These are phyloP conservation scores for Myotis lucifugus DNA, from an alignment of 2,113 vertebrate genomes.

Conservation along the genomic window DNA sequence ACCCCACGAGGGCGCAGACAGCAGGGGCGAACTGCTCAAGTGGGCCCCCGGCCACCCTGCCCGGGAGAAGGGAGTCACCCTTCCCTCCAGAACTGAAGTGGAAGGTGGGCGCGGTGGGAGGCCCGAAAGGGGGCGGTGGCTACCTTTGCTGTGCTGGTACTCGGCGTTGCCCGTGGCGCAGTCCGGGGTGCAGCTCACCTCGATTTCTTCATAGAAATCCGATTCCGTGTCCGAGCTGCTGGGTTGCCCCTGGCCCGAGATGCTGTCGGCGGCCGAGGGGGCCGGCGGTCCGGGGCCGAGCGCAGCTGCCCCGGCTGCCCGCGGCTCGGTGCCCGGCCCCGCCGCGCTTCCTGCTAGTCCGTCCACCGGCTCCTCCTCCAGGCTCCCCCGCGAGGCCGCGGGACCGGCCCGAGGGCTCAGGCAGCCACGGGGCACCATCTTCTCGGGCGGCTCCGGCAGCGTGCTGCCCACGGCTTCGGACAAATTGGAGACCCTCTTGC, in stretches of 20 bases:
- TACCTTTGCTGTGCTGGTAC: conserved; percentile 95
- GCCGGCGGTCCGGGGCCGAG: conserved; percentile 84
- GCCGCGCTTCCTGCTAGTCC: conserved; percentile 87
- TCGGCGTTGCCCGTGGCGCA: conserved; percentile 91
- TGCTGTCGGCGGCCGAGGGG: conserved; percentile 82
- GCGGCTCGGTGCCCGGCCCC: conserved; percentile 86
- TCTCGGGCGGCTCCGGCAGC: conserved; percentile 88
- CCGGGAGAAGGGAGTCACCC: conserved; percentile 14
- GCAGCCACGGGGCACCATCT: conserved; percentile 89
- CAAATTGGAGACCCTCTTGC: conserved; percentile 90
- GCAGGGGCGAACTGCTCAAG: not conserved
- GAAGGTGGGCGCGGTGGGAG: conserved; percentile 64
- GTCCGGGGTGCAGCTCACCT: conserved; percentile 99
- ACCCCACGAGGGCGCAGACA: not conserved
- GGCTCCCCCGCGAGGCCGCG: conserved; percentile 83
- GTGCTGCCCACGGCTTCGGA: conserved; percentile 89
- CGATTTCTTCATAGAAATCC: conserved; percentile 99
- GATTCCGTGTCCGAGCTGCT: conserved; percentile 98
- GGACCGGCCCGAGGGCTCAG: conserved; percentile 89
- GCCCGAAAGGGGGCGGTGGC: conserved; percentile 71
- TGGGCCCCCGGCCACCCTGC: conserved; percentile 57
- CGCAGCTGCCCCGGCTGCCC: conserved; percentile 84
- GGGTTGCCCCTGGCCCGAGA: conserved; percentile 90
- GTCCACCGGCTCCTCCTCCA: conserved; percentile 82
- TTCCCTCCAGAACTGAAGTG: conserved; percentile 54